phyloP scores from a whole-genome alignment of 2,888 invertebrate genomes.

The Polydesmus complanatus region DNA sequence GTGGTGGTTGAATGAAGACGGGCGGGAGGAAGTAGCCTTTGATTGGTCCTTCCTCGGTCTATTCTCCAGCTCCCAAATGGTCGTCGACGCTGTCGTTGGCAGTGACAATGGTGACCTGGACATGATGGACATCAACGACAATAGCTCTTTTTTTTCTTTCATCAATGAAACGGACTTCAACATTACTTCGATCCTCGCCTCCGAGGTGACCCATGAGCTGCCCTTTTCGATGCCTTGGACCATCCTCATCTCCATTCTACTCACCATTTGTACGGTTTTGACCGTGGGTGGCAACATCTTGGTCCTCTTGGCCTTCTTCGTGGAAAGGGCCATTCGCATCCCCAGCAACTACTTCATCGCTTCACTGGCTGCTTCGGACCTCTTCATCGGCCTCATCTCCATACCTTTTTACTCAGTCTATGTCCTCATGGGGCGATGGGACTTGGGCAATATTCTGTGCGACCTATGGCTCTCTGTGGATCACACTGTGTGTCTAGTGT shows the following conservation, averaged over 20 bases:
- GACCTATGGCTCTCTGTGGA: conserved; percentile 98
- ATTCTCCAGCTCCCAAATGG: too few relatives aligned
- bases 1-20: too few relatives aligned
- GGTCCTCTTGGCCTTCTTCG: conserved; percentile 84
- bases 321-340: conserved; percentile 82
- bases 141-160: too few relatives aligned
- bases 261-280: conserved; percentile 74
- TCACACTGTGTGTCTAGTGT: conserved; percentile 96
- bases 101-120: too few relatives aligned
- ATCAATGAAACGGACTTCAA: too few relatives aligned
- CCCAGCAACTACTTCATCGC: conserved; percentile 99
- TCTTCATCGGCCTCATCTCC: conserved; percentile 93
- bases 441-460: conserved; percentile 85
- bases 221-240: conserved; percentile 85
- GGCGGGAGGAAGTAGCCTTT: too few relatives aligned
- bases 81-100: too few relatives aligned
- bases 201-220: conserved; percentile 34
- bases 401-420: conserved; percentile 99
- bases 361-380: conserved; percentile 90
- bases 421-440: conserved; percentile 92
- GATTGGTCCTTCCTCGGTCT: too few relatives aligned
- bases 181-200: background rate
- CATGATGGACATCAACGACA: too few relatives aligned
- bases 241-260: conserved; percentile 69
- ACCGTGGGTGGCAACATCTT: conserved; percentile 92